phyloP scores from a whole-genome alignment of 2,888 invertebrate species.

The Hemithea aestivaria region DNA sequence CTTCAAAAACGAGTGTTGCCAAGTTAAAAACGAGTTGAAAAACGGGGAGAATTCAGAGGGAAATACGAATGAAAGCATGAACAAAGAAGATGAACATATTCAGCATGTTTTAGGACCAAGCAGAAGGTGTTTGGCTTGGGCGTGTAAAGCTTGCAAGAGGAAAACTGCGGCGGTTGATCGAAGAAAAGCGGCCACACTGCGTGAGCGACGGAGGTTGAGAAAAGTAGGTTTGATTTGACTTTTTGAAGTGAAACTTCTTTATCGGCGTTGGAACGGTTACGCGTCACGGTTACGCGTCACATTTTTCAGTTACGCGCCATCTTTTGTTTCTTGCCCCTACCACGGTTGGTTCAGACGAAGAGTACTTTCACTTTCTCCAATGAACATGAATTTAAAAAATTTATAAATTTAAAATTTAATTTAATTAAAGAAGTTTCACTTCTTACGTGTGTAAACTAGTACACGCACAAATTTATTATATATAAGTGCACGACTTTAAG shows the following conservation, averaged over 20 bases:
- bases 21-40: slow-evolving; percentile 57
- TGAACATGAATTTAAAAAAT: too few species aligned
- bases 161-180: slow-evolving; percentile 97
- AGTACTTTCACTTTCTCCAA: too few species aligned
- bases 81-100: slow-evolving; percentile 57
- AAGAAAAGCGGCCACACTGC: slow-evolving; percentile 96
- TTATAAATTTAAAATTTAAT: too few species aligned
- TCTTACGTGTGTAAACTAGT: too few species aligned
- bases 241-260: neutral
- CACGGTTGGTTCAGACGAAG: too few species aligned
- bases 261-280: too few species aligned
- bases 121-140: slow-evolving; percentile 94
- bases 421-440: too few species aligned
- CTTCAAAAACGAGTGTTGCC: slow-evolving; percentile 50
- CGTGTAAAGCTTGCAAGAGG: slow-evolving; percentile 98
- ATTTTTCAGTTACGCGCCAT: too few species aligned
- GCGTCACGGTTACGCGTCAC: too few species aligned
- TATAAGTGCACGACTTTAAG: too few species aligned
- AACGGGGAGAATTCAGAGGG: slow-evolving; percentile 15
- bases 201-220: slow-evolving; percentile 93
- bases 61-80: slow-evolving; percentile 27
- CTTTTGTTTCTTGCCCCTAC: too few species aligned
- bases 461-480: too few species aligned
- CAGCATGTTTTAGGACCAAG: slow-evolving; percentile 77
- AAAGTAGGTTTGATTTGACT: slow-evolving; percentile 82